Evolutionary conservation across 2,113 vertebrate genomes (phyloP).

Genomic region (Phycodurus eques): DNA sequence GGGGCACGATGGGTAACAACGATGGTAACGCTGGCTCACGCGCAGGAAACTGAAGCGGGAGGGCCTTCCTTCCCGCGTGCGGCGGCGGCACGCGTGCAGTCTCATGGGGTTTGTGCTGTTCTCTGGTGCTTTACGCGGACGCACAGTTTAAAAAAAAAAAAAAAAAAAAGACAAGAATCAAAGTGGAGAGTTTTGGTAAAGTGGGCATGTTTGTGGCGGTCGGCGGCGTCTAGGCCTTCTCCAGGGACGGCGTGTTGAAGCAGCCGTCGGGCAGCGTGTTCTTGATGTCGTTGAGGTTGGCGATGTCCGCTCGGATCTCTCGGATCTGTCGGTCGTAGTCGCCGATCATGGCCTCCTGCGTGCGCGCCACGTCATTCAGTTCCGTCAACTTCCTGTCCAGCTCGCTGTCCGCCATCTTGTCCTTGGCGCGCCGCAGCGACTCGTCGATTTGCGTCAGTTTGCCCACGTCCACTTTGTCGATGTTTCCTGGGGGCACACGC

Average conservation of each 20-base stretch:
- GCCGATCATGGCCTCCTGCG: slow-evolving; percentile 85
- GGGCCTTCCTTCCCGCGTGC: slow-evolving; percentile 35
- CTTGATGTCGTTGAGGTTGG: slow-evolving; percentile 93
- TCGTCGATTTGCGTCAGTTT: slow-evolving; percentile 88
- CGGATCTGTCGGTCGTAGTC: slow-evolving; percentile 89
- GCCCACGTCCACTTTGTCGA: slow-evolving; percentile 91
- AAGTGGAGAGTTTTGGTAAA: slow-evolving; percentile 75
- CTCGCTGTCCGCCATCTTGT: slow-evolving; percentile 81
- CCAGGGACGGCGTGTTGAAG: slow-evolving; percentile 93
- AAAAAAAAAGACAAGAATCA: slow-evolving; percentile 36
- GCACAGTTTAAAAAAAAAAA: slow-evolving; percentile 28
- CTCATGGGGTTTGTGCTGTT: slow-evolving; percentile 57
- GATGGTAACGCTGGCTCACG: not conserved
- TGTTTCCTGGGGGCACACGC: slow-evolving; percentile 75
- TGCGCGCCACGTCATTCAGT: slow-evolving; percentile 81
- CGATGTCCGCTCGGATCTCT: slow-evolving; percentile 89
- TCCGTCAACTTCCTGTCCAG: slow-evolving; percentile 87
- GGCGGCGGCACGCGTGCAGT: slow-evolving; percentile 57
- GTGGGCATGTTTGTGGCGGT: slow-evolving; percentile 59
- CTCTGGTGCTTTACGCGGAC: slow-evolving; percentile 23
- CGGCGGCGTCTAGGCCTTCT: slow-evolving; percentile 73
- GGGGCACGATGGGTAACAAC: slow-evolving; percentile 31
- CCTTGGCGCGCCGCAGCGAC: slow-evolving; percentile 83
- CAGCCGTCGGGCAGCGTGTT: slow-evolving; percentile 90
- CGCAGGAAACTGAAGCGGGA: not conserved